Percentiles rank a stretch among this genome's conserved stretches.
Conservation (phyloP, 2,888 invertebrate species). For the Pinctada fucata region DNA sequence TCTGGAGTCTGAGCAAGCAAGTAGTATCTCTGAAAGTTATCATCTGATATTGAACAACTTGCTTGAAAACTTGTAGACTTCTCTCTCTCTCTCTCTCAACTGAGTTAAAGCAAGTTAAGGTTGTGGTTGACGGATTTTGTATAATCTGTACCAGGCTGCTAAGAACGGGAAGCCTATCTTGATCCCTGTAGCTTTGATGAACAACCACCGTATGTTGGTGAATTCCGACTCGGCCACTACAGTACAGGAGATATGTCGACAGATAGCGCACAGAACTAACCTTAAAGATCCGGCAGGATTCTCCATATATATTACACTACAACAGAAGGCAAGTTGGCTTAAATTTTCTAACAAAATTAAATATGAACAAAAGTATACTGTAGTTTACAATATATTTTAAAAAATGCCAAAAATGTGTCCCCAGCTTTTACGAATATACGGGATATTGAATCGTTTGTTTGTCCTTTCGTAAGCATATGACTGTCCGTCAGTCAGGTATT, state of each 20-base stretch:
- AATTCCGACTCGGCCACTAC: slow-evolving; percentile 67
- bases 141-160: slow-evolving; percentile 55
- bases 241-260: slow-evolving; percentile 60
- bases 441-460: too few relatives aligned
- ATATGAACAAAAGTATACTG: background rate
- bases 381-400: background rate
- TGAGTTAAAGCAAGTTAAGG: too few relatives aligned
- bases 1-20: too few relatives aligned
- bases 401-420: background rate
- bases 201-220: slow-evolving; percentile 60
- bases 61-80: too few relatives aligned
- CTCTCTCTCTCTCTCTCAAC: too few relatives aligned
- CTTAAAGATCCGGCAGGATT: slow-evolving; percentile 62
- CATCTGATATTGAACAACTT: too few relatives aligned
- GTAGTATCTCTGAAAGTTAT: too few relatives aligned
- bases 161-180: slow-evolving; percentile 70
- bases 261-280: slow-evolving; percentile 57
- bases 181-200: slow-evolving; percentile 68
- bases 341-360: too few relatives aligned
- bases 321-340: slow-evolving; percentile 55
- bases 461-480: too few relatives aligned
- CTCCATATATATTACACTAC: slow-evolving; percentile 67
- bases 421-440: background rate
- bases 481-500: too few relatives aligned
- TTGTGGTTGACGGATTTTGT: background rate